phyloP scores from a whole-genome alignment of 2,888 invertebrate genomes.

The Lamproptera curius region DNA sequence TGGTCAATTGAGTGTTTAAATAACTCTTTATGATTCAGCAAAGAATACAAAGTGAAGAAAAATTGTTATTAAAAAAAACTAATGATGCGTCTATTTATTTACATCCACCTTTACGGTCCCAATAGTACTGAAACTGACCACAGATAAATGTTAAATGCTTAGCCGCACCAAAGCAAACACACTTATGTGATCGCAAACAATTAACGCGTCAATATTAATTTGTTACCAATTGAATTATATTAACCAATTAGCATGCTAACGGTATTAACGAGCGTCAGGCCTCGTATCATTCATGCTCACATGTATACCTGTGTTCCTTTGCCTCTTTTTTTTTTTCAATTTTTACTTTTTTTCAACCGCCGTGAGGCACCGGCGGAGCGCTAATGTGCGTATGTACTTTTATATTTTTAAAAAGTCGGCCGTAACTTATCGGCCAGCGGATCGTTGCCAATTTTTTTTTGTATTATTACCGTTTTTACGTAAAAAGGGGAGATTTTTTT shows the following conservation, averaged over 20 bases:
- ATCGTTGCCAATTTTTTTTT: constrained; percentile 28
- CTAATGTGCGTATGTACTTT: constrained; percentile 33
- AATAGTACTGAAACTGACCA: too few species aligned
- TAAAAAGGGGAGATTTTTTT: constrained; percentile 16
- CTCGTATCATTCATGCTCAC: constrained; percentile 41
- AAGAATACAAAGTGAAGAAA: too few species aligned
- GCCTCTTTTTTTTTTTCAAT: constrained; percentile 29
- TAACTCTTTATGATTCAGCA: too few species aligned
- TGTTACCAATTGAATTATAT: constrained; percentile 18
- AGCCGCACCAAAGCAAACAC: too few species aligned
- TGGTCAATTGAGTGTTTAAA: too few species aligned
- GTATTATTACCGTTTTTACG: constrained; percentile 20
- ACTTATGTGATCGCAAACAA: too few species aligned
- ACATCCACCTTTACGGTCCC: too few species aligned
- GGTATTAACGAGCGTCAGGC: constrained; percentile 30
- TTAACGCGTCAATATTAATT: constrained; percentile 21
- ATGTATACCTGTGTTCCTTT: constrained; percentile 36
- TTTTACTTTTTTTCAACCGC: constrained; percentile 25
- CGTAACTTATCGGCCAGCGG: constrained; percentile 29
- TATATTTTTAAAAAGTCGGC: constrained; percentile 23
- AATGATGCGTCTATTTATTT: too few species aligned
- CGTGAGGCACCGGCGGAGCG: constrained; percentile 24
- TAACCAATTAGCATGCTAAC: constrained; percentile 25
- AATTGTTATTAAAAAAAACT: too few species aligned
- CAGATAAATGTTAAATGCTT: too few species aligned